Base-by-base conservation (phyloP, 2,797 vertebrate genomes). In the Eulemur albifrons region DNA sequence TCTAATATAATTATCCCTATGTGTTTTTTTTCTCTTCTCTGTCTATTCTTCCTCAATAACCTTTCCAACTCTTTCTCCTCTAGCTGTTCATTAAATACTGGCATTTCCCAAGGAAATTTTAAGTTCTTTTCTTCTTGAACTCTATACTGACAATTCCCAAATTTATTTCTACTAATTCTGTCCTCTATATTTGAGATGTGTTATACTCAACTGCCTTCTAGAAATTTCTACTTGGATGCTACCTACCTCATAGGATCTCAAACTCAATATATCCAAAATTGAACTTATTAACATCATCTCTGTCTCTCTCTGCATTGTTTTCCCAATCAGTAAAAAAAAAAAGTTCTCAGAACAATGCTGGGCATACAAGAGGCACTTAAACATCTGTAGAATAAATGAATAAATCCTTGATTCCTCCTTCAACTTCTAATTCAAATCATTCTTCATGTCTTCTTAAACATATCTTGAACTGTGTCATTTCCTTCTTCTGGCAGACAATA, bases 161-260 rank as follows among this genome's bases (percentile, higher is more conserved):
- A 67, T 93, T 83, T 82, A 89, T 69, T 59, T 89, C 57, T 75
- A 81, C 23, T 54, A 80, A 92, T 85, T 91, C 30, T 90, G 81
- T 40, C 81, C n/a, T 81, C 67, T 72, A 7, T 95, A 86, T 86
- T 90, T 32, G 43, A 85, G 59, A 93, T 57, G 11, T 7, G 57
- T 43, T 69, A 82, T 72, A 72, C 50, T 69, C 70, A 87, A 69
- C 17, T 87, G 52, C 52, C 48, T 83, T 86, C 81, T 87, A 54
- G 20, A 73, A 82, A 87, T 72, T 52, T 93, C 61, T 21, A 84
- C 10, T 35, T 65, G 40, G 48, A 88, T 84, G 63, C 23, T 32
- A 75, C 50, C 23, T 32, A 75, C 50, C 30, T 96, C 86, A 82
- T 20, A 76, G 52, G 59, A 90, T 38, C 35, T 86, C 75, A 48